Evolutionary conservation across 92 coral and sea anemone genomes (phyloP), one percentile per base, ranked within the genome.

Genomic region (Epizoanthus stellaris): DNA sequence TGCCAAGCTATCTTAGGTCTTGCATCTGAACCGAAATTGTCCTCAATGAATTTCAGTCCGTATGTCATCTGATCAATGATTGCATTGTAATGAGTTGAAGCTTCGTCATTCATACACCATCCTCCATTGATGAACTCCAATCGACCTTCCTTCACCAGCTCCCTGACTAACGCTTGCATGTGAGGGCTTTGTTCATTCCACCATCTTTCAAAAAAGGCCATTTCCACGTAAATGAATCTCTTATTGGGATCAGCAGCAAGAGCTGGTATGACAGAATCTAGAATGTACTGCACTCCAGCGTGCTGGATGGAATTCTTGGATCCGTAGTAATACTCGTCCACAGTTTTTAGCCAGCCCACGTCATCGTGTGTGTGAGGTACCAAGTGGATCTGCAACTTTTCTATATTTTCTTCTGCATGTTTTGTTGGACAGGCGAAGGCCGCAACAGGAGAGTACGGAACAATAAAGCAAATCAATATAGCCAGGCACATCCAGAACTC

Each of bases 201-300:
- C 25, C 25, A 23, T 23, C 25, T 23, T 23, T 23, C 25, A 23
- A 23, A 23, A 23, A 23, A 23, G 25, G 25, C 25, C 25, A 23
- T 23, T 23, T 23, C 25, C 25, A 23, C 25, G 25, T 23, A 23
- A 23, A 23, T 23, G 25, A 23, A 23, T 23, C 25, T 23, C 25
- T 23, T 23, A 23, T 23, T 23, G 0, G 25, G 25, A 62, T 95
- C 92, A 16, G 94, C 92, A 72, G 57, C 76, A 63, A 95, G 77
- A 45, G 93, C 98, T 21, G 95, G 98, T 60, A 95, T 94, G 21
- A 95, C 98, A 2, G 98, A 94, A 52, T 95, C 98, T 30, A 95
- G 82, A 68, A 95, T 95, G 43, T 95, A 95, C 91, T 95, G 98
- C 0, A 95, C 98, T 6, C 98, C 98, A 7, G 98, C 98, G 68